Base-by-base conservation (phyloP, 2,113 vertebrate species). In the Connochaetes taurinus region DNA sequence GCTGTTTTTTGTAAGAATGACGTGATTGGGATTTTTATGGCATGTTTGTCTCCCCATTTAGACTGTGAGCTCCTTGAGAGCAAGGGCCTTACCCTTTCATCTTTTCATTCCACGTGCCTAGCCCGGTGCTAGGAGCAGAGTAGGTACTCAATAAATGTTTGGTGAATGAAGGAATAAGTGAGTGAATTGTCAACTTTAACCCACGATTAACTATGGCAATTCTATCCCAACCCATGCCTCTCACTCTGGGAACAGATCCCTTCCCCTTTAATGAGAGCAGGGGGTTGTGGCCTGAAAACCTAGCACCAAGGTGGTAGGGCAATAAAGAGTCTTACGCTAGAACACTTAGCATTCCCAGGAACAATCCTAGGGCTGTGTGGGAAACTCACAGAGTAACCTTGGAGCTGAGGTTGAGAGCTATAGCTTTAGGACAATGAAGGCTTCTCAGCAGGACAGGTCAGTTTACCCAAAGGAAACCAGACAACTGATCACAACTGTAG, bases 121-220 rank as follows among this genome's bases (percentile, higher is more conserved):
- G 80, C 80, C 84, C 40, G 7, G 33, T 88, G 88, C 97, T 98
- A 52, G 64, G 81, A 71, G 87, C 62, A 64, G 33, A 87, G 36
- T 27, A 95, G 87, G 82, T 95, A 86, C 82, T 95, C 97, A 97
- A 91, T 95, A 97, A 97, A 96, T 89, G 86, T 90, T 57, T 52
- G 15, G 31, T 94, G 94, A 89, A 3, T 89, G 50, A 95, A 92
- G 67, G 88, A 90, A 43, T 55, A 19, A 62, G 13, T 52, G 74
- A 96, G 33, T 88, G 88, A 55, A 60, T 23, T 43, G 40, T 94
- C 74, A 50, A 10, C 58, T 45, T 96, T 60, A 94, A 90, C 52
- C 91, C 87, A 27, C 17, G 27, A 29, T 29, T 4, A 47, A 36
- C 21, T 40, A 64, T 4, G 31, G 23, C 81, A 57, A 21, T 71